These are phyloP conservation scores for Pachydiplax longipennis DNA, from an alignment of 2,888 invertebrate species.

Conservation along the genomic window DNA sequence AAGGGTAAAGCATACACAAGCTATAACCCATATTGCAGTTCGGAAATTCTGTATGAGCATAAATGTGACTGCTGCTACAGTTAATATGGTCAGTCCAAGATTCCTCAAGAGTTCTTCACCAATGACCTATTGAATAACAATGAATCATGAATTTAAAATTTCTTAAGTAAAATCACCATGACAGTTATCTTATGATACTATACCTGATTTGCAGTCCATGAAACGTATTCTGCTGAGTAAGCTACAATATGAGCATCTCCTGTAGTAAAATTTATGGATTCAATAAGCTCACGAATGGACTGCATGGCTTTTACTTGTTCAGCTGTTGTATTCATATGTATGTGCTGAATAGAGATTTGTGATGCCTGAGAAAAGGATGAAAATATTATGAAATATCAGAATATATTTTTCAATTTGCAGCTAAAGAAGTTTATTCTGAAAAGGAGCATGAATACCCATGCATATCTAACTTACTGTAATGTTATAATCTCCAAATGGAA, in stretches of 20 bases:
- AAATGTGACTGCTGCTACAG: slow-evolving; percentile 60
- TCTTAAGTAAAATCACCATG: neutral
- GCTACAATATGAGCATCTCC: slow-evolving; percentile 55
- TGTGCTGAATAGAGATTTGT: slow-evolving; percentile 57
- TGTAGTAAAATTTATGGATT: slow-evolving; percentile 54
- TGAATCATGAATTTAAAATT: neutral
- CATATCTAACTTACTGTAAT: slow-evolving; percentile 55
- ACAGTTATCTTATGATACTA: slow-evolving; percentile 9
- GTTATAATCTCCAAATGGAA: slow-evolving; percentile 57
- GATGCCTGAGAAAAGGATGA: slow-evolving; percentile 54
- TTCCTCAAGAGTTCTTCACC: slow-evolving; percentile 59
- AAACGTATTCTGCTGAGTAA: slow-evolving; percentile 57
- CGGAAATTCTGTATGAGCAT: slow-evolving; percentile 60
- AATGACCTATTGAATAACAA: slow-evolving; percentile 55
- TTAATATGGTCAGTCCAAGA: slow-evolving; percentile 59
- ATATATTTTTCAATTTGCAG: neutral
- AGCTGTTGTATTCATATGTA: slow-evolving; percentile 55
- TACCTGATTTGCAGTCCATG: slow-evolving; percentile 59
- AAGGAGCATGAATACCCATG: neutral
- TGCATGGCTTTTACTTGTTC: slow-evolving; percentile 58
- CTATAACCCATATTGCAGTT: slow-evolving; percentile 60
- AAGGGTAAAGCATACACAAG: slow-evolving; percentile 61
- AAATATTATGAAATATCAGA: neutral
- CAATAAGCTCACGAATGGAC: slow-evolving; percentile 55
- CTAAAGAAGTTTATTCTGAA: neutral